Conservation (phyloP, 2,888 invertebrate species). For the Clivina fossor region DNA sequence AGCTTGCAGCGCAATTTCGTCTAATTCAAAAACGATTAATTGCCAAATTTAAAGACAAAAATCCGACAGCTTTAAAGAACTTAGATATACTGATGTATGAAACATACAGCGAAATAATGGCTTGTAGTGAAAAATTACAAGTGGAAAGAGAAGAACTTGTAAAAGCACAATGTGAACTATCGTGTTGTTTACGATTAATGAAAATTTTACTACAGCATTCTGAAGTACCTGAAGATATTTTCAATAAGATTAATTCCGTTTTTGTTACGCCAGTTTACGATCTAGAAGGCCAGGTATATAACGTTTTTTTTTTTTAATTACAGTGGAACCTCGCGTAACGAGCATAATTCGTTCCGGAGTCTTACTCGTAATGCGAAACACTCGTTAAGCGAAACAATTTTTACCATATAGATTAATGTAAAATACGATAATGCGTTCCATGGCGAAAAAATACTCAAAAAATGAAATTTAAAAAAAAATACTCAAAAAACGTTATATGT, state of each 20-base stretch:
- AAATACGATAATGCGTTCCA: no score
- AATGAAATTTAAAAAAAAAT: no score
- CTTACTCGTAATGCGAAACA: no score
- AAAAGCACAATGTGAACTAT: conserved; percentile 46
- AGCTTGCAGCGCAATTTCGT: conserved; percentile 72
- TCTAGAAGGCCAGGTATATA: conserved; percentile 48
- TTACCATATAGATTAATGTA: no score
- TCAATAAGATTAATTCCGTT: conserved; percentile 44
- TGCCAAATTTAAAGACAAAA: conserved; percentile 77
- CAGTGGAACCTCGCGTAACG: no score
- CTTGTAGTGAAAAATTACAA: conserved; percentile 56
- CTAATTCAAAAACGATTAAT: conserved; percentile 75
- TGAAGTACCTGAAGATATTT: conserved; percentile 44
- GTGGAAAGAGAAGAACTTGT: conserved; percentile 50
- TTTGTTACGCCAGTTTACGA: conserved; percentile 47
- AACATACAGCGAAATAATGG: conserved; percentile 65
- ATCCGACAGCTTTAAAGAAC: conserved; percentile 70
- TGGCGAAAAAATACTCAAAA: no score
- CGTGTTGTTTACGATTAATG: conserved; percentile 46
- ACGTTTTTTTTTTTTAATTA: no score
- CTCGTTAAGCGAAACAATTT: no score
- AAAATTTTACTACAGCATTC: conserved; percentile 45
- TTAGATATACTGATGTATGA: conserved; percentile 72
- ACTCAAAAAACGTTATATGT: no score
- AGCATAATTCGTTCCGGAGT: no score